These are phyloP conservation scores for Rattus rattus DNA, from an alignment of 2,113 vertebrate genomes.

Conservation along the genomic window DNA sequence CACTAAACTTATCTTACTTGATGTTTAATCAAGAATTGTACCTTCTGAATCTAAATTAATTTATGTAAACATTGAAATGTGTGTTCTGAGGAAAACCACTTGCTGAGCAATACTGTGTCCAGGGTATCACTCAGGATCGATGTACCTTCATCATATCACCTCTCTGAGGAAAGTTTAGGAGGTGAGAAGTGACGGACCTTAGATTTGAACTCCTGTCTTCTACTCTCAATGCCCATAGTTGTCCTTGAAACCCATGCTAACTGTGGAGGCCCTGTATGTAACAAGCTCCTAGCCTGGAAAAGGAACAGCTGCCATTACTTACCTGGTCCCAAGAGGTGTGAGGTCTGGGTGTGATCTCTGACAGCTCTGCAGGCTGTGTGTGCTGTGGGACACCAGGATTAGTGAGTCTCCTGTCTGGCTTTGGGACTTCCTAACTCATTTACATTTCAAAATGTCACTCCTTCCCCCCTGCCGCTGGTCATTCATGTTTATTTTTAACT, in stretches of 20 bases:
- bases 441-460: constrained; percentile 64
- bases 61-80: constrained; percentile 19
- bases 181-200: neutral
- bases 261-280: rapidly evolving
- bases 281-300: neutral
- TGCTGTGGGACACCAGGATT: neutral
- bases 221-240: neutral
- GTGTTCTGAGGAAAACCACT: neutral
- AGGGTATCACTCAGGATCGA: neutral
- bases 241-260: rapidly evolving
- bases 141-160: neutral
- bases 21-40: constrained; percentile 45
- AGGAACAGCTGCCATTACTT: neutral
- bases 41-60: constrained; percentile 41
- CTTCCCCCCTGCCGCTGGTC: constrained; percentile 24
- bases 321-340: neutral
- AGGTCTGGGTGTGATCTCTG: rapidly evolving
- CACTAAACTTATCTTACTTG: constrained; percentile 18
- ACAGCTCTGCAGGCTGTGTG: neutral
- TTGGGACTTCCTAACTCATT: neutral
- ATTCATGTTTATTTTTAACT: constrained; percentile 67
- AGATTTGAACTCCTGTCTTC: neutral
- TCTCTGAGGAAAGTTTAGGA: neutral
- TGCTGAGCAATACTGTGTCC: neutral
- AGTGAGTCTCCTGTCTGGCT: neutral